Evolutionary conservation across 2,888 invertebrate genomes (phyloP), one percentile per base, ranked within the genome.

Genomic region (Diarsia dahlii): DNA sequence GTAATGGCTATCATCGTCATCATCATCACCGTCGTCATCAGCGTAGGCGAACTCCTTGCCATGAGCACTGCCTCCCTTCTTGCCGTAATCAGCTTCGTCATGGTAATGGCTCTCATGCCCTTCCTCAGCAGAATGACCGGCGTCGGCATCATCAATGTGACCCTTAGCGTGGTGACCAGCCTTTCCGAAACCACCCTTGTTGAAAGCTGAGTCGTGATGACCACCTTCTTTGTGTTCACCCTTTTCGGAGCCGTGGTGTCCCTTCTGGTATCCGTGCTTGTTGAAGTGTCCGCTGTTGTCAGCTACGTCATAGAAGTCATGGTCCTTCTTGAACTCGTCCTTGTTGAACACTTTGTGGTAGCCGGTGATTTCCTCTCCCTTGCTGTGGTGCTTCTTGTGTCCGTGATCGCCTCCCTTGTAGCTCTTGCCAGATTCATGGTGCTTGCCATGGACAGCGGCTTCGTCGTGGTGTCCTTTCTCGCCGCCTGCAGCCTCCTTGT

Each of bases 251-350:
- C 95, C 95, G 80, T 97, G 97, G 58, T 97, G 95, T 58, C 95
- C 95, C 77, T 97, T 95, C 79, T 95, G 94, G 81, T 96, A 95
- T 1, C 97, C 97, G 90, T 98, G 97, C 89, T 98, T 97, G 79
- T 97, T 97, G 90, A 97, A 97, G 90, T 97, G 97, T 0, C 98
- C 98, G 68, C 97, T 97, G 71, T 97, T 97, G 90, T 98, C 97
- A 46, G 97, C 97, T 68, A 98, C 97, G 89, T 98, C 98, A 91
- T 98, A 98, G 94, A 98, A 98, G 87, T 97, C 97, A 86, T 98
- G 98, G 89, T 98, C 97, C 90, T 98, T 98, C 92, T 98, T 98
- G 96, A 97, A 98, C 92, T 98, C 98, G 90, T 98, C 98, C 95
- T 98, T 98, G 93, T 97, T 97, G 93, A 97, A 98, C 1, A 98